Evolutionary conservation across 2,797 vertebrate species (phyloP).

Genomic region (Cynopterus sphinx): DNA sequence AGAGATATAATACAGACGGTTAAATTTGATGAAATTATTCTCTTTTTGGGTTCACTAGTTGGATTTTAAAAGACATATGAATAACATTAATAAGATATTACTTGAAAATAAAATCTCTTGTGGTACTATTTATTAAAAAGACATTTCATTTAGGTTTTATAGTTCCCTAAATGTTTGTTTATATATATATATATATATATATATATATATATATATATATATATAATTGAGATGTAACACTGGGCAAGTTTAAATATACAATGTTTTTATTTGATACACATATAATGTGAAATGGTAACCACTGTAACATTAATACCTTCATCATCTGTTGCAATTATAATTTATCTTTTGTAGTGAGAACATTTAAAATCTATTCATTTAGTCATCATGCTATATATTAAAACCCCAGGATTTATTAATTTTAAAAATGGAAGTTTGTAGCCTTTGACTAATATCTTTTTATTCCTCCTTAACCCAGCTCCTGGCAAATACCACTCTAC

Average conservation of each 20-base stretch:
- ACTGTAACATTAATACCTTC: not conserved
- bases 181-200: no score
- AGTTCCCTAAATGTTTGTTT: not conserved
- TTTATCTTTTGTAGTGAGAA: not conserved
- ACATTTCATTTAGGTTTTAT: not conserved
- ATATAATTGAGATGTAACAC: not conserved
- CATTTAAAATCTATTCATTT: not conserved
- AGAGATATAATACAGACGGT: not conserved
- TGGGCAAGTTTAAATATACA: not conserved
- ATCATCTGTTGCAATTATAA: not conserved
- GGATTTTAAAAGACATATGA: not conserved
- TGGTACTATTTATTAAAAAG: not conserved
- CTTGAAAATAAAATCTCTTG: not conserved
- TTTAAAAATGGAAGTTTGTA: not conserved
- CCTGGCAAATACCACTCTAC: not conserved
- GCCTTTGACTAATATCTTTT: not conserved
- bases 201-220: not conserved
- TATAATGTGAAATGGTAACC: not conserved
- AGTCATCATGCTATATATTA: not conserved
- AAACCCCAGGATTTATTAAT: not conserved
- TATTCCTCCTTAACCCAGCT: rapidly evolving
- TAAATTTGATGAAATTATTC: not conserved
- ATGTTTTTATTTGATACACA: not conserved
- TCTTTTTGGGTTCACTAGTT: not conserved
- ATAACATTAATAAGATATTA: not conserved